phyloP scores from a whole-genome alignment of 2,797 vertebrate genomes.

The Pangasius mekongensis region DNA sequence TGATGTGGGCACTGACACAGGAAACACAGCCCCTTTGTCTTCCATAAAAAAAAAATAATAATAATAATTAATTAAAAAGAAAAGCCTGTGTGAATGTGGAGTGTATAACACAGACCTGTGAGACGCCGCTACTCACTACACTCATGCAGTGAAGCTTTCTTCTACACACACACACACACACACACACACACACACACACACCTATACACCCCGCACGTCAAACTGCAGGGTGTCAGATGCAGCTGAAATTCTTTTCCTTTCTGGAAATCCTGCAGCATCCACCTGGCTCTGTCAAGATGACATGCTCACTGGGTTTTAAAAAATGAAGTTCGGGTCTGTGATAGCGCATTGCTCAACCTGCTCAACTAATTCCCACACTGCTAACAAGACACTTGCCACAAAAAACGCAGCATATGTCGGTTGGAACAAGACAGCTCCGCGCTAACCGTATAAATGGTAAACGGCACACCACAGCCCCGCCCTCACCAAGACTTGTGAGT shows the following conservation, averaged over 20 bases:
- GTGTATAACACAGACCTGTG: neutral
- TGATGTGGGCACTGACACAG: neutral
- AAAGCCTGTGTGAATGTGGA: neutral
- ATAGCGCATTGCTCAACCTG: neutral
- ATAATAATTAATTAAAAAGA: neutral
- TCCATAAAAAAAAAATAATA: neutral
- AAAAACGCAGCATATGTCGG: too few species aligned
- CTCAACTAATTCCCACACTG: neutral
- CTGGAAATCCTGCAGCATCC: neutral
- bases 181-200: neutral
- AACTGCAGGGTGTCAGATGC: neutral
- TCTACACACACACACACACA: neutral
- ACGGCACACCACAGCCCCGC: too few species aligned
- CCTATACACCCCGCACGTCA: neutral
- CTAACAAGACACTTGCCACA: neutral
- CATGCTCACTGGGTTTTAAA: neutral
- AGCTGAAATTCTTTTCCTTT: neutral
- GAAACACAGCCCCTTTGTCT: neutral
- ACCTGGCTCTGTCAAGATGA: neutral
- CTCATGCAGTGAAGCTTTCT: neutral
- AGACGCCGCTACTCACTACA: neutral
- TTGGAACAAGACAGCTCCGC: neutral
- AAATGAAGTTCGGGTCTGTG: neutral
- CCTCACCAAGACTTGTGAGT: too few species aligned
- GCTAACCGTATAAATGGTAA: neutral